Base-by-base conservation (phyloP, 2,888 invertebrate genomes). In the Drepanosiphum platanoidis region DNA sequence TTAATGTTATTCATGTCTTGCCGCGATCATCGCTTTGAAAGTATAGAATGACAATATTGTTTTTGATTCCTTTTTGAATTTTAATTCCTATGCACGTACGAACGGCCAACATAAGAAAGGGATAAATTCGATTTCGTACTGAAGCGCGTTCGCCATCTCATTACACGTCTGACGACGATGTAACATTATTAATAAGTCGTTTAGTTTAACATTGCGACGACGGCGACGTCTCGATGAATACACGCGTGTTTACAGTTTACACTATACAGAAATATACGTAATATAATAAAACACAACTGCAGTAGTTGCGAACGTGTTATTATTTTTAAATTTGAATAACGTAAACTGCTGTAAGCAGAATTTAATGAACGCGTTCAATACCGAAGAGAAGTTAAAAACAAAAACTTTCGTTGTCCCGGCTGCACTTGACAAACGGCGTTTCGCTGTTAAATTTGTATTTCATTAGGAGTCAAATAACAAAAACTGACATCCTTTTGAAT, bases 361-460 rank as follows among this genome's bases (percentile, higher is more conserved):
- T 66, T 66, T 66, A 66, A 78, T 78, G 78, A 78, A 66, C 42
- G 42, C 42, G n/a, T 78, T 30, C 66, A 30, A 30, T 66, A 39
- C 42, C 22, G 64, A 78, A 42, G 78, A 78, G 66, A 78, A 27
- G 39, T 78, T 66, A 22, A 78, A 78, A 66, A 78, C 64, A 66
- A 78, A 75, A 78, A 64, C 78, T 78, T 78, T 78, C 66, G 42
- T 78, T 64, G 66, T 42, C 32, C 78, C 42, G 32, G 78, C 64
- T 42, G 64, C 64, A 78, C 78, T 78, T 42, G 78, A 78, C 78
- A 66, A 78, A 64, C 42, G 42, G 42, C 42, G 22, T 66, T 30
- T 42, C 66, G 42, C 66, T 22, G 18, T 64, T 30, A 39, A 66
- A 78, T 78, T n/a, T 32, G 42, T 66, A 78, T 78, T 78, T 64